These are phyloP conservation scores for Limnephilus rhombicus DNA, from an alignment of 2,888 invertebrate species.

Conservation along the genomic window DNA sequence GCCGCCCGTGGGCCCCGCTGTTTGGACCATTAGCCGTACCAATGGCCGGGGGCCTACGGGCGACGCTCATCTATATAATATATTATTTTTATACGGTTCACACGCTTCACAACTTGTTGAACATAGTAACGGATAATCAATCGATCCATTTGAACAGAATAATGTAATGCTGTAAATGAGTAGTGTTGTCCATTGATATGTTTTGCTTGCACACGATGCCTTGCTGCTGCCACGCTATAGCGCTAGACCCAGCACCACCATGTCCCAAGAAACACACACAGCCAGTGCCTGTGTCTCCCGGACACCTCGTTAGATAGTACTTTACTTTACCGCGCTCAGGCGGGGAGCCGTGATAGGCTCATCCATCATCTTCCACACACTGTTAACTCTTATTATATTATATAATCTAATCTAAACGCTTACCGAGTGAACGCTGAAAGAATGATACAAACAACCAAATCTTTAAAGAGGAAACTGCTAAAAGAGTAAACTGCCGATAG, in stretches of 20 bases:
- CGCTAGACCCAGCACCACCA: constrained; percentile 79
- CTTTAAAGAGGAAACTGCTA: constrained; percentile 9
- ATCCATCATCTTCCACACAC: constrained; percentile 48
- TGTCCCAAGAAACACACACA: constrained; percentile 79
- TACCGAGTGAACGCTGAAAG: constrained; percentile 30
- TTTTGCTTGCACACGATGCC: constrained; percentile 80
- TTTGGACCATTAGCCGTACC: constrained; percentile 67
- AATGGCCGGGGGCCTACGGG: constrained; percentile 70
- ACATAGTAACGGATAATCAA: constrained; percentile 70
- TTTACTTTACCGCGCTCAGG: constrained; percentile 49
- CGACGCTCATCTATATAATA: constrained; percentile 59
- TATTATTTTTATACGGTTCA: constrained; percentile 45
- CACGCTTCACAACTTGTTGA: constrained; percentile 48
- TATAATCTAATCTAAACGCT: neutral
- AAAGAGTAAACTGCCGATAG: neutral
- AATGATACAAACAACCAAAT: constrained; percentile 30
- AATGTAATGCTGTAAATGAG: constrained; percentile 78
- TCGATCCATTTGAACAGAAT: constrained; percentile 72
- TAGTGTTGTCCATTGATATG: constrained; percentile 74
- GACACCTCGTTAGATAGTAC: constrained; percentile 40
- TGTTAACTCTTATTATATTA: constrained; percentile 5
- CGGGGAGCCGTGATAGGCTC: constrained; percentile 45
- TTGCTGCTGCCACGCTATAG: constrained; percentile 80
- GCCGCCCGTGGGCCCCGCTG: constrained; percentile 67
- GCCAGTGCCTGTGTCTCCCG: constrained; percentile 73